These are phyloP conservation scores for Drosophila pseudoananassae DNA, from an alignment of 1,140 invertebrate genomes.

Conservation along the genomic window DNA sequence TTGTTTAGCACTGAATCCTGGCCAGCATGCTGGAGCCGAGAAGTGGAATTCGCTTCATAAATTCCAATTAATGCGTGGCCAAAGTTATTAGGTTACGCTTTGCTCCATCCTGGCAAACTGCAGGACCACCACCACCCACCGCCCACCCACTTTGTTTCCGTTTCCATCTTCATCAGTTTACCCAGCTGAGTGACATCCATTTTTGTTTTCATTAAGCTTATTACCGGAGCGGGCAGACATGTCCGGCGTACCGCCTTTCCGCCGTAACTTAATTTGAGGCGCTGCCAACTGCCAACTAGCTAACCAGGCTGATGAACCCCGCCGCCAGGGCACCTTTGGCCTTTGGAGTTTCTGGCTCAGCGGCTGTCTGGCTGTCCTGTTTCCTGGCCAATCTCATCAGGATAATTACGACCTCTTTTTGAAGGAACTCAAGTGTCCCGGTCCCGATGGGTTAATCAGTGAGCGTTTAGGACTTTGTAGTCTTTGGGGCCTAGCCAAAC, in stretches of 20 bases:
- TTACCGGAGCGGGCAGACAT: conserved; percentile 52
- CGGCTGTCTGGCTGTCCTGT: background rate
- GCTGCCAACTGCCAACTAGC: conserved; percentile 10
- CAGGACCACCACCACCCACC: too few relatives aligned
- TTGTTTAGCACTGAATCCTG: conserved; percentile 57
- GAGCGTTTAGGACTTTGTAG: conserved; percentile 54
- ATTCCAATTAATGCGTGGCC: conserved; percentile 75
- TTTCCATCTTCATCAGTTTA: conserved; percentile 67
- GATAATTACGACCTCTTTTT: conserved; percentile 58
- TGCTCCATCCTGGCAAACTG: conserved; percentile 10
- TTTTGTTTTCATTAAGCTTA: conserved; percentile 80
- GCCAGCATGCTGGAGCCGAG: conserved; percentile 6
- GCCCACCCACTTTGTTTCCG: conserved; percentile 13
- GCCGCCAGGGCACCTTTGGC: conserved; percentile 28
- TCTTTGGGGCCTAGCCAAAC: conserved; percentile 54
- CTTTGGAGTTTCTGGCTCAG: background rate
- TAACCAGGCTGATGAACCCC: conserved; percentile 52
- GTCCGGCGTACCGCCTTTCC: conserved; percentile 40
- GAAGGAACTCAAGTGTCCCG: conserved; percentile 5
- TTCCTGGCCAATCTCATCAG: conserved; percentile 63
- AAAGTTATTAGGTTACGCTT: conserved; percentile 75
- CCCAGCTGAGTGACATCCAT: conserved; percentile 56
- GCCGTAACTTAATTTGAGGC: conserved; percentile 62
- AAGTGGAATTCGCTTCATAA: conserved; percentile 61
- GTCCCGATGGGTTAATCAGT: conserved; percentile 72